Base-by-base conservation (phyloP, 2,113 vertebrate genomes). In the Theristicus caerulescens region DNA sequence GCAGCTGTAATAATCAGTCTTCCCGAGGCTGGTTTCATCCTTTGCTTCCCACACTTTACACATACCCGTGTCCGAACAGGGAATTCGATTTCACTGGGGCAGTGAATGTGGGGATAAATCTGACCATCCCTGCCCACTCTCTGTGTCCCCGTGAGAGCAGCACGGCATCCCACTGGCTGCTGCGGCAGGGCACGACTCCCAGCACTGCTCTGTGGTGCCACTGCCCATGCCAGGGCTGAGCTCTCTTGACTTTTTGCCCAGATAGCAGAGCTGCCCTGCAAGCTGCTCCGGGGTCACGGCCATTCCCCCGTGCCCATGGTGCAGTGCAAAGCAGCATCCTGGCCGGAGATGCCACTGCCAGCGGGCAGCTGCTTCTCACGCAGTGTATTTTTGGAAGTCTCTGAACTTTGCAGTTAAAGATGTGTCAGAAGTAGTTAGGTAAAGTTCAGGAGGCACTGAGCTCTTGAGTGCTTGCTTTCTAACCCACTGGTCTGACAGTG, bases 111-210 rank as follows among this genome's bases (percentile, higher is more conserved):
- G 27, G 77, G 13, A 25, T 71, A 13, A 54, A 10, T 46, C 16
- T 21, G 49, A 4, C n/a, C 9, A 1, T 31, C 62, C 12, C 16
- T 29, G 31, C 21, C 34, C 25, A 1, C 3, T 5, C 32, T 38
- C 18, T 3, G 0, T 8, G 7, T 65, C 32, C 49, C 40, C 5
- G 0, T 1, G 49, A 4, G 12, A 52, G 61, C 65, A 38, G 32
- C 54, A 2, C 0, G 0, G 38, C 66, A n/a, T 32, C 62, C 46
- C 19, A 0, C 3, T 0, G 0, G 24, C 87, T 2, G 4, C 18
- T 2, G 1, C 7, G 6, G 19, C 10, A 2, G 0, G 27, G 16
- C 25, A 59, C 11, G 1, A 3, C 32, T n/a, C 44, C 44, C 2
- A 3, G 69, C 16, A 12, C 54, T 54, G 49, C 54, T 44, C 65